Base-by-base conservation (phyloP, 1,140 invertebrate genomes). In the Phymastichus coffea region DNA sequence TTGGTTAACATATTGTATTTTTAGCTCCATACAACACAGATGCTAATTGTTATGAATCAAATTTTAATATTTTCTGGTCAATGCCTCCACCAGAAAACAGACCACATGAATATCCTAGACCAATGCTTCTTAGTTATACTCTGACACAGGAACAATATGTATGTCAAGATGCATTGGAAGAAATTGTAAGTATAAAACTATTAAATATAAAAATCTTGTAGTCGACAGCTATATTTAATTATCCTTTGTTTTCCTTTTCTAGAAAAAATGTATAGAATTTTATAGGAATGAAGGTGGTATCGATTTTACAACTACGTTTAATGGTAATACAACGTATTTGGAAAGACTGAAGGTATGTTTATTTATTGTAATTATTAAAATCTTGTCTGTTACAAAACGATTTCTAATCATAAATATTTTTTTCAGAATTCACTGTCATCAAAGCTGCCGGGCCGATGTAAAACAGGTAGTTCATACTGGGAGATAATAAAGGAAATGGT, bases 41-140 rank as follows among this genome's bases (percentile, higher is more conserved):
- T 69, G 89, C 86, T 66, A 84, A 84, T 43, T 88, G 87, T 22
- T 80, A 90, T 57, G 90, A 91, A 68, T 92, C 91, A 2, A 87
- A 87, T 57, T 85, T 95, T 35, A 90, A 91, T 51, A 89, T 92
- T 53, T 97, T 92, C 74, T 97, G 95, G 94, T 94, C 96, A 2
- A 87, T 95, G 80, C 94, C 95, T 17, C 94, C 95, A 14, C 89
- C 91, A 28, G 95, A 97, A 80, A 90, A 91, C 68, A 86, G 90
- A 67, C 92, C 92, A 3, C 87, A 90, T 30, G 94, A 97, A 75
- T 95, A 95, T 80, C 93, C 93, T 0, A 85, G 91, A 30, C 94
- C 95, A 1, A 91, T 97, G 86, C 80, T 91, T 9, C 88, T 97
- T 78, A 89, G 90, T 64, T 95, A 93, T 66, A 90, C 86, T 57